Evolutionary conservation across 2,888 invertebrate species (phyloP), one percentile per base, ranked within the genome.

Genomic region (Scaptomyza reducta): DNA sequence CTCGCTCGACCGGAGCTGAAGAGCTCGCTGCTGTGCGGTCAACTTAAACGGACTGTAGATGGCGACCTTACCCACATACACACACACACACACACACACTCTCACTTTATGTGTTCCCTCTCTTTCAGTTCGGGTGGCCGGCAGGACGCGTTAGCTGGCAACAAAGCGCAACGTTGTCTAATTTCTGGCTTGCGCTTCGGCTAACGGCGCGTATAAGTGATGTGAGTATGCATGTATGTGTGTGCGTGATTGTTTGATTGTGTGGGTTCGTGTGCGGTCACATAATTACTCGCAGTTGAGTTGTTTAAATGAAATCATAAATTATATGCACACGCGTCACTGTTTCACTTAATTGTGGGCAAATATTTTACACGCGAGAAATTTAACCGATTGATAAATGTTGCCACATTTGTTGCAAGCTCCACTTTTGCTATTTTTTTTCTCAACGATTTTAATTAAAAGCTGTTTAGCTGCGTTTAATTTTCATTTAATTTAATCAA

Each of bases 221-320:
- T 76, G 50, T 57, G 46, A 71, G 67, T 45, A 56, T 50, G 18
- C 38, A 33, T 25, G 14, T 41, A 22, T 45, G 61, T 50, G 51
- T 47, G 47, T 22, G 35, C 49, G 61, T 14, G 45, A 35, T 29
- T 33, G 38, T 45, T 57, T 22, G 53, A 31, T 31, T 25, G 41
- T 49, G 53, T 27, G 27, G 53, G 41, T 31, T 40, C 14, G 46
- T 65, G 69, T 77, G 83, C 58, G 74, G 63, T 49, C 68, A 69
- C 84, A 77, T 82, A 82, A 82, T 82, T 80, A 86, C 84, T 63
- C 75, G 75, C 84, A 80, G 87, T 83, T 83, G 71, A 83, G 80
- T 72, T 81, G 70, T 72, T 80, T 74, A 83, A 83, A 83, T 83
- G 81, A 87, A 83, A 85, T 80, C 87, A 87, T 83, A 84, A 86